Base-by-base conservation (phyloP, 2,888 invertebrate species). In the Osmoderma eremita region DNA sequence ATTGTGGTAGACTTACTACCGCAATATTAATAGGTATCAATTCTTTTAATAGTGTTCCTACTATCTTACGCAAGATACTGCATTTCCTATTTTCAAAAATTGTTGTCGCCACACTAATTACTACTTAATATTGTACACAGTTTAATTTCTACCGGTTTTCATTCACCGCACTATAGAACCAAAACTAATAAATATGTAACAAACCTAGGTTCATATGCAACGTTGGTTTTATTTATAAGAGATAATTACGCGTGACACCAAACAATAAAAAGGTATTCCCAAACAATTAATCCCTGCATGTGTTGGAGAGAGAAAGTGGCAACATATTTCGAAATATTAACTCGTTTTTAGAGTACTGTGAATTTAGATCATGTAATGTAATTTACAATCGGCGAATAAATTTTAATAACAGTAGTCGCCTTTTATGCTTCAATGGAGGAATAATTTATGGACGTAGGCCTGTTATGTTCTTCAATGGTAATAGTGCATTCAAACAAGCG, bases 371-470 rank as follows among this genome's bases (percentile, higher is more conserved):
- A 41, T 42, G 22, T 56, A 41, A 56, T 56, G 41, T 13, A 56
- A 56, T 56, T 56, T 42, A 54, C 41, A 54, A 41, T 54, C 51
- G 13, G 51, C 15, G 30, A 51, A 15, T 54, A 41, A 56, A 41
- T 20, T 56, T 42, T 56, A 56, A 56, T 56, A 56, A 56, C 56
- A 56, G 56, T 41, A 42, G 56, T 42, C 5, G 56, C 56, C 56
- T 56, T 56, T 41, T 42, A 56, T 56, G 56, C 56, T 13, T 41
- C 41, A 56, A 56, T 42, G 56, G 15, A 56, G 39, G 41, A 22
- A 56, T 56, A 42, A 56, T 56, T 42, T 56, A 56, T 56, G 41
- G 6, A 30, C 30, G 30, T 41, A 6, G 6, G 22, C 22, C 42
- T 56, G 42, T 13, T 41, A 20, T 42, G 22, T 53, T 53, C 36